Evolutionary conservation across 92 coral and sea anemone species (phyloP), one percentile per base, ranked within the genome.

Genomic region (Epizoanthus scotinus): DNA sequence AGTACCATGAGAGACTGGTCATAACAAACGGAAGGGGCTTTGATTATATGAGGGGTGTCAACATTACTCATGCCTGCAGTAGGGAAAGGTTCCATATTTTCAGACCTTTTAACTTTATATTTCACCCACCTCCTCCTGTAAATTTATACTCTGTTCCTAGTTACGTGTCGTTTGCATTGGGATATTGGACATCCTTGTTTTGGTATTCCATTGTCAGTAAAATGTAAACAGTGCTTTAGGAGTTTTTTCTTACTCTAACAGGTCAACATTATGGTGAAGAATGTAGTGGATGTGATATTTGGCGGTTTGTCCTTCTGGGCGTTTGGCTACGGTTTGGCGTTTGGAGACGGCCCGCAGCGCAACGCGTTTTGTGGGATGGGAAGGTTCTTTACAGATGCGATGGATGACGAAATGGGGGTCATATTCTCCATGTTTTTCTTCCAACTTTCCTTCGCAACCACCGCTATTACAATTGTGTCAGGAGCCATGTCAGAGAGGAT

Each of bases 201-300:
- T 6, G 3, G 40, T 10, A 10, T 47, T 47, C 14, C 52, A 47
- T 47, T 47, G 0, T 13, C 17, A 13, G 2, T 47, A 13, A 47
- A 47, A 9, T 47, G 1, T 2, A 47, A 47, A 47, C 52, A 47
- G 1, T 10, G 12, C 12, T 47, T 47, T 47, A 22, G 34, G 25
- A 21, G 14, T 31, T 17, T 4, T n/a, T 31, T 73, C 52, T 27
- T 29, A 29, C 12, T 10, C 22, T 27, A 58, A 58, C 63, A 88
- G 91, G 92, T 88, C 13, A 91, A 91, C 56, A 91, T 91, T 5
- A 91, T 91, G 95, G 90, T 91, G 2, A 91, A 91, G 82, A 91
- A 91, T 66, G 87, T 87, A 0, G 88, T 91, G 2, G 95, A 91
- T 59, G 95, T 91, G 20, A 91, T 91, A 13, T 91, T 88, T 54